Evolutionary conservation across 2,113 vertebrate genomes (phyloP).

Genomic region (Leucopsar rothschildi): DNA sequence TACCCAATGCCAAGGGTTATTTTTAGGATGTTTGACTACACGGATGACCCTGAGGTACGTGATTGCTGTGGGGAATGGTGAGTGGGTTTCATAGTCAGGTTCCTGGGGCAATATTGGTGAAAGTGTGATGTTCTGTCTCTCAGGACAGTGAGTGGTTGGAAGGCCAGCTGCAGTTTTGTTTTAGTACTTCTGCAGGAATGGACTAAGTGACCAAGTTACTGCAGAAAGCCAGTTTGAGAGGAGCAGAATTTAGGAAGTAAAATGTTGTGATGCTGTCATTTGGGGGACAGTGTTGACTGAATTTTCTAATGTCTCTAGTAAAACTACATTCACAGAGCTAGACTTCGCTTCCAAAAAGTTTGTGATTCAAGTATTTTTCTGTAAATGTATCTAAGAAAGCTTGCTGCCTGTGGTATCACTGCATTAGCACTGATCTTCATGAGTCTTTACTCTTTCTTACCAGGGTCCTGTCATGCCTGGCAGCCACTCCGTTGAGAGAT

Average conservation of each 20-base stretch:
- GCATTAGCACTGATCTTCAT: not conserved
- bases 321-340: not conserved
- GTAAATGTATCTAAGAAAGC: not conserved
- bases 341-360: not conserved
- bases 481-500: slow-evolving; percentile 95
- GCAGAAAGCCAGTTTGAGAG: not conserved
- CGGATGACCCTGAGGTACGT: slow-evolving; percentile 91
- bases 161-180: not conserved
- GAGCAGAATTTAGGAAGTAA: not conserved
- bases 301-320: not conserved
- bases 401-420: not conserved
- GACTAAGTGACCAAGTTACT: not conserved
- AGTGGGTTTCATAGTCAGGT: not conserved
- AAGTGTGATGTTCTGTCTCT: not conserved
- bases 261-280: not conserved
- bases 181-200: not conserved
- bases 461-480: slow-evolving; percentile 98
- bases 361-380: not conserved
- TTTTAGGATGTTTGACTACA: slow-evolving; percentile 99
- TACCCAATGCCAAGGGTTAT: slow-evolving; percentile 92
- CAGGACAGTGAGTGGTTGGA: not conserved
- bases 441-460: not conserved
- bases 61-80: not conserved
- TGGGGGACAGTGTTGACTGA: not conserved
- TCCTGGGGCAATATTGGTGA: not conserved